Percentiles rank a stretch among this genome's conserved stretches.
Evolutionary conservation across 2,888 invertebrate species (phyloP).

Genomic region (Ectemnius continuus): DNA sequence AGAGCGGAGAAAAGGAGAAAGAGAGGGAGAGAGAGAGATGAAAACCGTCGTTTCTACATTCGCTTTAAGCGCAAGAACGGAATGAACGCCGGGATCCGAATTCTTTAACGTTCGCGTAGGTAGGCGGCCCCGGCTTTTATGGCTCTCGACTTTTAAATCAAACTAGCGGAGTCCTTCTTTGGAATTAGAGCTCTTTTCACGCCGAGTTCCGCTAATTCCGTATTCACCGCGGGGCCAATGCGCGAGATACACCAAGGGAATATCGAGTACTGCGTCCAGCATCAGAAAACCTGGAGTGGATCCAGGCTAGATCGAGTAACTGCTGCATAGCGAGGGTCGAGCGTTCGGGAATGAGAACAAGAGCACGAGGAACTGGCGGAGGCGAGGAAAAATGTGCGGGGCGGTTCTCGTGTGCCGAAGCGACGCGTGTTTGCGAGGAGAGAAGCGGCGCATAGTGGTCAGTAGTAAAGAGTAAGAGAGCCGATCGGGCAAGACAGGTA

Average conservation of each 20-base stretch:
- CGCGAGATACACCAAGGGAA: too few relatives aligned
- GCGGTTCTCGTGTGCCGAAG: neutral
- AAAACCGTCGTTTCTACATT: neutral
- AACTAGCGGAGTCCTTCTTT: neutral
- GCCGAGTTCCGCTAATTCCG: neutral
- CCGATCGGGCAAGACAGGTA: slow-evolving; percentile 65
- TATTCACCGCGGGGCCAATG: slow-evolving; percentile 15
- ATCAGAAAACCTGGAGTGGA: neutral
- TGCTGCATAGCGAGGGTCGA: slow-evolving; percentile 61
- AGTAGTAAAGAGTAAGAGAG: slow-evolving; percentile 10
- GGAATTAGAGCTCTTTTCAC: slow-evolving; percentile 1
- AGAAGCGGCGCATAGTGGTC: slow-evolving; percentile 13
- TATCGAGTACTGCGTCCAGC: neutral
- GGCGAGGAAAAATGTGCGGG: slow-evolving; percentile 43
- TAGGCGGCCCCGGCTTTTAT: neutral
- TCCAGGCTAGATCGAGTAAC: slow-evolving; percentile 54
- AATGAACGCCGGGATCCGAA: neutral
- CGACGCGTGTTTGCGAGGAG: slow-evolving; percentile 20
- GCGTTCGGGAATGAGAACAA: slow-evolving; percentile 49
- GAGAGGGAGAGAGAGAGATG: neutral
- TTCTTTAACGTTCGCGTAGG: neutral
- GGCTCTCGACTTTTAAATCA: neutral
- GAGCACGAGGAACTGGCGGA: slow-evolving; percentile 25
- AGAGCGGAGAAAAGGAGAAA: too few relatives aligned
- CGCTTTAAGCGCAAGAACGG: slow-evolving; percentile 1